A percentile compares a stretch with the other conserved stretches of the same genome.
Evolutionary conservation across 2,797 vertebrate species (phyloP).

Genomic region (Hybognathus amarus): DNA sequence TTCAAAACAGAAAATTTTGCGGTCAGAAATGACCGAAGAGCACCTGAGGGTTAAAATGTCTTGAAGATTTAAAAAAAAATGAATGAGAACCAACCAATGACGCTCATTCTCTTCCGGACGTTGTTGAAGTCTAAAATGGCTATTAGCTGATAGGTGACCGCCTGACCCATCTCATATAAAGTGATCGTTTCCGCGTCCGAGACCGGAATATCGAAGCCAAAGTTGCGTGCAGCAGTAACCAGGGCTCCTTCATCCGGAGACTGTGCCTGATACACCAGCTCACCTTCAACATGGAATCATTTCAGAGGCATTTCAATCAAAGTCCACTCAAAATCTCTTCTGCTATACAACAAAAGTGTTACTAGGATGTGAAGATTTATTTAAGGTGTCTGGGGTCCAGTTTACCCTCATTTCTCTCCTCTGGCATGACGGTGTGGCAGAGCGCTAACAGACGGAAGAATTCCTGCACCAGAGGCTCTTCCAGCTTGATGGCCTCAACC

Average conservation of each 20-base stretch:
- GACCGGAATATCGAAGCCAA: conserved; percentile 80
- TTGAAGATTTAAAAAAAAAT: not conserved
- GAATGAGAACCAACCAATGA: conserved; percentile 74
- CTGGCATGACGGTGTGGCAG: conserved; percentile 82
- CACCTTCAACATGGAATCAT: conserved; percentile 62
- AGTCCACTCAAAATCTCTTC: not conserved
- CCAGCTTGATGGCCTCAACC: conserved; percentile 74
- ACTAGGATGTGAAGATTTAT: not conserved
- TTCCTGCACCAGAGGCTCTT: conserved; percentile 74
- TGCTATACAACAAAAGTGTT: not conserved
- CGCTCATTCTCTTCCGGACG: conserved; percentile 82
- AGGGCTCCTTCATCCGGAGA: conserved; percentile 82
- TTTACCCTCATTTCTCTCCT: conserved; percentile 78
- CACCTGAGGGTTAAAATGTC: too few species aligned
- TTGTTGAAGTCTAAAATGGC: conserved; percentile 83
- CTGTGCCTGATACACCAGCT: conserved; percentile 79
- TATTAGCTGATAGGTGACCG: conserved; percentile 77
- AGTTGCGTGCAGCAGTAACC: conserved; percentile 79
- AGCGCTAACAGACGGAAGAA: conserved; percentile 80
- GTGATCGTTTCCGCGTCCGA: conserved; percentile 81
- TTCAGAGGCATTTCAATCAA: conserved; percentile 16
- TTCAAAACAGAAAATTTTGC: too few species aligned
- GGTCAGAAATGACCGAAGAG: too few species aligned
- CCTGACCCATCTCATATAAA: conserved; percentile 77
- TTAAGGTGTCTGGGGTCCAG: not conserved